Evolutionary conservation across 2,797 vertebrate species (phyloP).

Genomic region (Semotilus atromaculatus): DNA sequence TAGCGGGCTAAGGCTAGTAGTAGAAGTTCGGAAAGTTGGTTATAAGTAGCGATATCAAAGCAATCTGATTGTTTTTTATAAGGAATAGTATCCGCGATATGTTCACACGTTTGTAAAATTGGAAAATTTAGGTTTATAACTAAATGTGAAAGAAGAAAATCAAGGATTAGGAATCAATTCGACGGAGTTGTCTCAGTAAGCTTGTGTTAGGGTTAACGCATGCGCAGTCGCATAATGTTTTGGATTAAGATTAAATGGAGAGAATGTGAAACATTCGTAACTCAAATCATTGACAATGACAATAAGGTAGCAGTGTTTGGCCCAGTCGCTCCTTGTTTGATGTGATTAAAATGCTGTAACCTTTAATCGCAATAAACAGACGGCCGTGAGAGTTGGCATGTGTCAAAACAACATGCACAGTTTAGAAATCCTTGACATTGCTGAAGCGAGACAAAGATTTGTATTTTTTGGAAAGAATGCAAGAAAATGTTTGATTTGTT

Average conservation of each 20-base stretch:
- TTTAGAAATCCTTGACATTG: constrained; percentile 10
- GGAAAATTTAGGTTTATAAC: too few species aligned
- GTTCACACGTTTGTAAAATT: too few species aligned
- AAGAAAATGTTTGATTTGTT: not conserved
- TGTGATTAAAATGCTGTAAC: constrained; percentile 66
- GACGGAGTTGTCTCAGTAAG: too few species aligned
- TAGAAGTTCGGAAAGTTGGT: too few species aligned
- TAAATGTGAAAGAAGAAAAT: too few species aligned
- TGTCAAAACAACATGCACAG: constrained; percentile 26
- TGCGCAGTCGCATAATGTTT: too few species aligned
- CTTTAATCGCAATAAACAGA: constrained; percentile 62
- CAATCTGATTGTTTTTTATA: too few species aligned
- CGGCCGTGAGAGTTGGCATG: constrained; percentile 14
- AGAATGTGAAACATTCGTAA: not conserved
- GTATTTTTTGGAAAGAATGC: not conserved
- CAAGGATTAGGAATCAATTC: too few species aligned
- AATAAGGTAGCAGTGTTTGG: not conserved
- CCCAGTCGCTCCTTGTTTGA: constrained; percentile 57
- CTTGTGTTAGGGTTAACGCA: too few species aligned
- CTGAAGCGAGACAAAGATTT: not conserved
- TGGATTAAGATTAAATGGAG: not conserved
- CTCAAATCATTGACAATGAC: not conserved
- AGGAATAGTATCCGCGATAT: too few species aligned
- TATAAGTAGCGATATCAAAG: too few species aligned
- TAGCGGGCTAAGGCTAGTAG: too few species aligned